Evolutionary conservation across 2,888 invertebrate species (phyloP).

Genomic region (Amblyjoppa fuscipennis): DNA sequence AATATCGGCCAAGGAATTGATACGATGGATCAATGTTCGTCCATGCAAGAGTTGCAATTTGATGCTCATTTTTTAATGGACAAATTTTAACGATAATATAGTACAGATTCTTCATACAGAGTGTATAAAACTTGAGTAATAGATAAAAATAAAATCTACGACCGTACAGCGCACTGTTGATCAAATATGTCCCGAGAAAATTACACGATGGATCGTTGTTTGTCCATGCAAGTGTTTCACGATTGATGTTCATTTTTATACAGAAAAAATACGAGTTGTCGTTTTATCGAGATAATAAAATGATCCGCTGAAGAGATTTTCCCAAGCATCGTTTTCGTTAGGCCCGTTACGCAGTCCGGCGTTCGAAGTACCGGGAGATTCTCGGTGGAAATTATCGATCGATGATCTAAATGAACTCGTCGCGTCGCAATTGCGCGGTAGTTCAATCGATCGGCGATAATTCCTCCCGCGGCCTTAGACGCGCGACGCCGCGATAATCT

Average conservation of each 20-base stretch:
- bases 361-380: slow-evolving; percentile 8
- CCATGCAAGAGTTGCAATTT: too few relatives aligned
- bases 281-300: background rate
- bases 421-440: slow-evolving; percentile 10
- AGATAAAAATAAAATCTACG: too few relatives aligned
- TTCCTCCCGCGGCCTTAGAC: slow-evolving; percentile 20
- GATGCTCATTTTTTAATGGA: too few relatives aligned
- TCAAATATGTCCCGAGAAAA: too few relatives aligned
- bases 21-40: too few relatives aligned
- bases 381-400: slow-evolving; percentile 15
- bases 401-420: slow-evolving; percentile 39
- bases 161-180: too few relatives aligned
- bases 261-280: background rate
- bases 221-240: background rate
- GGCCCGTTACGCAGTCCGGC: background rate
- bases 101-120: too few relatives aligned
- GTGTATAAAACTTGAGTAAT: too few relatives aligned
- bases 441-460: slow-evolving; percentile 38
- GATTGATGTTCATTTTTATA: background rate
- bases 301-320: background rate
- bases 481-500: slow-evolving; percentile 1
- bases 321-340: background rate
- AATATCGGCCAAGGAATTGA: too few relatives aligned
- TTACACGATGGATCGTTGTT: too few relatives aligned
- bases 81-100: too few relatives aligned